Evolutionary conservation across 2,113 vertebrate genomes (phyloP).

Genomic region (Indicator indicator): DNA sequence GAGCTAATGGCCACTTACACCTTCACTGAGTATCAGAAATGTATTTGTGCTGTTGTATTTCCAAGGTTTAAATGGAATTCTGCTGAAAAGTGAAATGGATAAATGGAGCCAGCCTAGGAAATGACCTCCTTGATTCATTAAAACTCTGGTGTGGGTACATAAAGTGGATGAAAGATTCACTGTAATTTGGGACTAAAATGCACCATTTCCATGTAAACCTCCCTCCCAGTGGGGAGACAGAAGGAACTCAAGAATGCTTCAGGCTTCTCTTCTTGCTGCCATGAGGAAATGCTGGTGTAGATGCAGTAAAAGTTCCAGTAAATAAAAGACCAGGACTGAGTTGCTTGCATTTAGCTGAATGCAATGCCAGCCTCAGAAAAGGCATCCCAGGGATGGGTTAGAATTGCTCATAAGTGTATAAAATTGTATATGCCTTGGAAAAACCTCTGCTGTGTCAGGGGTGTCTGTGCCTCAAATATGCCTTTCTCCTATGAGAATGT

Average conservation of each 20-base stretch:
- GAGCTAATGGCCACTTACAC: background rate
- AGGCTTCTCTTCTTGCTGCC: background rate
- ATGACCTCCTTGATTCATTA: background rate
- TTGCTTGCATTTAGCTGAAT: background rate
- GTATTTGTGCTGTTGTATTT: background rate
- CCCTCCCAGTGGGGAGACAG: background rate
- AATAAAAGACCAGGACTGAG: background rate
- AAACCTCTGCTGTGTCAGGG: background rate
- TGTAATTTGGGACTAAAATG: background rate
- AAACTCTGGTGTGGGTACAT: background rate
- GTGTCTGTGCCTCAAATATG: background rate
- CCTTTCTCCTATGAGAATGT: background rate
- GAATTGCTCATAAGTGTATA: background rate
- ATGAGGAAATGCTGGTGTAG: background rate
- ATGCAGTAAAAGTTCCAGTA: background rate
- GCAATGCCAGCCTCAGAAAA: background rate
- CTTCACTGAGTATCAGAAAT: background rate
- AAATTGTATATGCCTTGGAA: background rate
- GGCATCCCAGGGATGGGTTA: background rate
- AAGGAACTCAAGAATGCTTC: background rate
- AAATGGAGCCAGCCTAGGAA: conserved; percentile 19
- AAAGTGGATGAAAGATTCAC: background rate
- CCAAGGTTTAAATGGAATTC: background rate
- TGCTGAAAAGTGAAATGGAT: background rate
- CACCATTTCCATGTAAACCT: background rate